A percentile compares a stretch with the other conserved stretches of the same genome.
phyloP scores from a whole-genome alignment of 2,888 invertebrate genomes.

The Incurvaria masculella region DNA sequence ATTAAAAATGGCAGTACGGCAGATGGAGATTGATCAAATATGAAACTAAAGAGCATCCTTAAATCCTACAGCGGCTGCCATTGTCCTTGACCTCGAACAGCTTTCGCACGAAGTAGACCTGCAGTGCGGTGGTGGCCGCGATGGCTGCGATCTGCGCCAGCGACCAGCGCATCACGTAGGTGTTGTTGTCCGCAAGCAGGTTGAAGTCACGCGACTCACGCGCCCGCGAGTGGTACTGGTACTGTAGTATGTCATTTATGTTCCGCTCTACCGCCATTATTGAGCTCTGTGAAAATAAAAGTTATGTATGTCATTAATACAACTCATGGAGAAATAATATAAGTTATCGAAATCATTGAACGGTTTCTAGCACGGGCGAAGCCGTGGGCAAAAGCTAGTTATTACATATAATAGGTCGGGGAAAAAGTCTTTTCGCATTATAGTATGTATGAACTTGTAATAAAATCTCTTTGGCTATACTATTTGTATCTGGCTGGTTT shows the following conservation, averaged over 20 bases:
- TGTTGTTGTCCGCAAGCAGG: slow-evolving; percentile 75
- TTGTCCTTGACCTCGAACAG: slow-evolving; percentile 78
- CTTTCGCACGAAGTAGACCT: slow-evolving; percentile 87
- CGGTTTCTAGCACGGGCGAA: too few relatives aligned
- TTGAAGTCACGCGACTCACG: slow-evolving; percentile 82
- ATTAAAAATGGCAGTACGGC: too few relatives aligned
- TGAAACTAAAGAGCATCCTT: too few relatives aligned
- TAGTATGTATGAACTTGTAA: too few relatives aligned
- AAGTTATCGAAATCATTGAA: too few relatives aligned
- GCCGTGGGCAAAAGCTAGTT: too few relatives aligned
- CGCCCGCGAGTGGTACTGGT: slow-evolving; percentile 77
- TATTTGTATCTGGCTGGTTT: too few relatives aligned
- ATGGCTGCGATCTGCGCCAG: slow-evolving; percentile 82
- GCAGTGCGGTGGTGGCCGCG: slow-evolving; percentile 68
- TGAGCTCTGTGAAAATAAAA: slow-evolving; percentile 54
- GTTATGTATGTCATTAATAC: background rate
- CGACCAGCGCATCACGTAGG: slow-evolving; percentile 88
- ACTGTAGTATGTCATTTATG: slow-evolving; percentile 81
- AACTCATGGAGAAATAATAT: background rate
- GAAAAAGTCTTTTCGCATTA: too few relatives aligned
- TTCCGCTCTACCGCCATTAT: slow-evolving; percentile 78
- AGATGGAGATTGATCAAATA: too few relatives aligned
- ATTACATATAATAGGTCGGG: too few relatives aligned
- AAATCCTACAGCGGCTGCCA: slow-evolving; percentile 48
- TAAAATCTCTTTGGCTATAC: too few relatives aligned